Evolutionary conservation across 2,888 invertebrate species (phyloP).

Genomic region (Byasa hedistus): DNA sequence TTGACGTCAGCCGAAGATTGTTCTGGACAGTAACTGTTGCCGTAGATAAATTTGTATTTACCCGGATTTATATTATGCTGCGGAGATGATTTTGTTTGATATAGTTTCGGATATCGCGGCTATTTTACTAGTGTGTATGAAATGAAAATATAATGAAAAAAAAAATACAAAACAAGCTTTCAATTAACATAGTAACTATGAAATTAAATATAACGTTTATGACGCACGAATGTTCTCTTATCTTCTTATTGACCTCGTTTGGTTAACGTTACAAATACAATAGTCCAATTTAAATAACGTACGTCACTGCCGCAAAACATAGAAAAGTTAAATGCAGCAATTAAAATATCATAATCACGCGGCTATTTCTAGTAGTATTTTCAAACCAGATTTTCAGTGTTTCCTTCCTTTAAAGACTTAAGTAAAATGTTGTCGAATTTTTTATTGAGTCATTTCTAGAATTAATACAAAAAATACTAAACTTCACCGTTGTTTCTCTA

Average conservation of each 20-base stretch:
- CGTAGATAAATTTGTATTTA: slow-evolving; percentile 63
- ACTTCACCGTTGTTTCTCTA: too few relatives aligned
- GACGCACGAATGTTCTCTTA: slow-evolving; percentile 63
- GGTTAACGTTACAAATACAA: slow-evolving; percentile 58
- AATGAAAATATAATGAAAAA: background rate
- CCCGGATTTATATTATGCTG: background rate
- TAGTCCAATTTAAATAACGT: slow-evolving; percentile 52
- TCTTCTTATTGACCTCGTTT: slow-evolving; percentile 65
- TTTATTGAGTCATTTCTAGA: too few relatives aligned
- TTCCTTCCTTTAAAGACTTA: background rate
- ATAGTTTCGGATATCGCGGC: background rate
- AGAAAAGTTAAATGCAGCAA: background rate
- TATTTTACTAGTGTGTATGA: background rate
- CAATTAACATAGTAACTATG: slow-evolving; percentile 16
- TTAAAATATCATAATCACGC: background rate
- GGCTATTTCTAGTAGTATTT: background rate
- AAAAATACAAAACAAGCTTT: slow-evolving; percentile 14
- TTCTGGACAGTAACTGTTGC: slow-evolving; percentile 55
- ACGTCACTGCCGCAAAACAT: slow-evolving; percentile 33
- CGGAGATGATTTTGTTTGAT: too few relatives aligned
- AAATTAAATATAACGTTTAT: slow-evolving; percentile 35
- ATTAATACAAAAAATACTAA: too few relatives aligned
- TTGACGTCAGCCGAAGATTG: slow-evolving; percentile 62
- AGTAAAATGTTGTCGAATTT: too few relatives aligned
- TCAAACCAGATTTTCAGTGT: background rate